Evolutionary conservation across 2,888 invertebrate species (phyloP).

Genomic region (Sturmia bella): DNA sequence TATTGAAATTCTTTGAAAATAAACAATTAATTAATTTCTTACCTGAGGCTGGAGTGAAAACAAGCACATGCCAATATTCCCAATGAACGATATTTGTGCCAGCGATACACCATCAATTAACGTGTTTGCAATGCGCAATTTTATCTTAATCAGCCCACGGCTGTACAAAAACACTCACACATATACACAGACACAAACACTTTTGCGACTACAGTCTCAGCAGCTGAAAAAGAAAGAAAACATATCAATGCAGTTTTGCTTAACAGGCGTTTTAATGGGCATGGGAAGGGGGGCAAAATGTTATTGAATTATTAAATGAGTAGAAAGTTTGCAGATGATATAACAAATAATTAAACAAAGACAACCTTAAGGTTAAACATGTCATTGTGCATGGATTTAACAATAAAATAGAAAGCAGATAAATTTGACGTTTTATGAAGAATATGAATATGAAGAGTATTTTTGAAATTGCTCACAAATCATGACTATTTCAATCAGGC

Average conservation of each 20-base stretch:
- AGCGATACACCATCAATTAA: constrained; percentile 30
- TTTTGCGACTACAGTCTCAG: not conserved
- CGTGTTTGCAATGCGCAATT: constrained; percentile 28
- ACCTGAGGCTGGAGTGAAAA: constrained; percentile 51
- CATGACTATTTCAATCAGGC: too few relatives aligned
- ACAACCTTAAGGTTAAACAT: not conserved
- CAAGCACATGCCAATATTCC: constrained; percentile 65
- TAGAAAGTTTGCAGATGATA: not conserved
- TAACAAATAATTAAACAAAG: not conserved
- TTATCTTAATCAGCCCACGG: constrained; percentile 10
- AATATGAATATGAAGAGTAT: too few relatives aligned
- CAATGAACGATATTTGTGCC: constrained; percentile 42
- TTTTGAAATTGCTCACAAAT: too few relatives aligned
- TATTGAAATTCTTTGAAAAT: constrained; percentile 6
- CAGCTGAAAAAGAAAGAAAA: not conserved
- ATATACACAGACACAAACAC: too few relatives aligned
- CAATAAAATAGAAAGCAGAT: not conserved
- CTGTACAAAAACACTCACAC: not conserved
- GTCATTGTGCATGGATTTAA: constrained; percentile 1
- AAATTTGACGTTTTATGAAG: too few relatives aligned
- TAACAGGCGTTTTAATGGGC: constrained; percentile 2
- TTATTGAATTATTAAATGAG: not conserved
- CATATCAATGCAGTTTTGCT: constrained; percentile 9
- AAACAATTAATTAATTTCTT: constrained; percentile 66
- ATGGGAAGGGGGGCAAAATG: not conserved